Evolutionary conservation across 1,140 invertebrate genomes (phyloP).

Genomic region (Drosophila carrolli): DNA sequence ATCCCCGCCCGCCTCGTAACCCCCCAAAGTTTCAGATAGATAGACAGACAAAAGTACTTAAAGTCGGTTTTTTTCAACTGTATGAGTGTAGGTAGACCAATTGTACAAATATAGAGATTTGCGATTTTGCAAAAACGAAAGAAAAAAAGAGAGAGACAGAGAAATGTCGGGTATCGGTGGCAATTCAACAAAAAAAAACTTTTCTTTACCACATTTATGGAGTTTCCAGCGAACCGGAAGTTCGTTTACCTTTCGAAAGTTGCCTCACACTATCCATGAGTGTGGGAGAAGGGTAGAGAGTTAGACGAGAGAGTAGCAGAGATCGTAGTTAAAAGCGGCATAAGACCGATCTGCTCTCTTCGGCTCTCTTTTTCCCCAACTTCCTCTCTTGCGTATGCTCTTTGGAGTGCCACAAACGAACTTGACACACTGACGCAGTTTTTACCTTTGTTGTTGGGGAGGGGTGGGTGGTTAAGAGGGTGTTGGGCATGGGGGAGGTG

Average conservation of each 20-base stretch:
- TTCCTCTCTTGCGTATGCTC: conserved; percentile 9
- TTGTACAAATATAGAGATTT: conserved; percentile 68
- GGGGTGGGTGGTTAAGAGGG: background rate
- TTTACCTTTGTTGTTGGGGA: conserved; percentile 13
- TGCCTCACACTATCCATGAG: conserved; percentile 21
- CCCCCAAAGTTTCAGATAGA: conserved; percentile 13
- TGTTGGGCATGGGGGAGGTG: background rate
- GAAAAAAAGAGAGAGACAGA: background rate
- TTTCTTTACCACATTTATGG: conserved; percentile 43
- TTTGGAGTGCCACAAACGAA: conserved; percentile 65
- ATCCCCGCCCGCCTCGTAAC: background rate
- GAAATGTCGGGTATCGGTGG: conserved; percentile 12
- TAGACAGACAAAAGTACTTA: conserved; percentile 55
- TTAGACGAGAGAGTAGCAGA: conserved; percentile 3
- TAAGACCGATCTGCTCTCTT: conserved; percentile 26
- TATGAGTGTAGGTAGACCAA: conserved; percentile 48
- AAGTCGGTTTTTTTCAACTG: conserved; percentile 28
- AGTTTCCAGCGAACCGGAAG: conserved; percentile 71
- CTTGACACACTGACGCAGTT: conserved; percentile 81
- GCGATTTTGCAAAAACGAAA: conserved; percentile 6
- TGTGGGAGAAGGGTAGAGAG: conserved; percentile 27
- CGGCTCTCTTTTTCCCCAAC: background rate
- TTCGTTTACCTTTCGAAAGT: conserved; percentile 77
- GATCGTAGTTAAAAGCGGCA: conserved; percentile 11
- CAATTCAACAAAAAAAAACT: conserved; percentile 12